Conservation (phyloP, 2,113 vertebrate species). For the Zosterops hypoxanthus region DNA sequence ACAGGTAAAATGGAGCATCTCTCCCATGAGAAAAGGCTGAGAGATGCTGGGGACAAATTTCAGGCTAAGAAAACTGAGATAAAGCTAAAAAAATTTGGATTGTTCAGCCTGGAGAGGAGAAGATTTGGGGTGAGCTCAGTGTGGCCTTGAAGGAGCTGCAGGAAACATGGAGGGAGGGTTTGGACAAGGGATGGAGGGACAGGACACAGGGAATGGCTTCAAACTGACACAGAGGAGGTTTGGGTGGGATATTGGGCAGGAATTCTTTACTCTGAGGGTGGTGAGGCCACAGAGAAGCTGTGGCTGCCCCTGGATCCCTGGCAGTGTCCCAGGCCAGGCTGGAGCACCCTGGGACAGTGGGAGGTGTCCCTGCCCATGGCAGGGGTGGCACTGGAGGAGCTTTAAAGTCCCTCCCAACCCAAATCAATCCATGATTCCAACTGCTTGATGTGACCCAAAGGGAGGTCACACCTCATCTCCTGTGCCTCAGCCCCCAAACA, state of each 20-base stretch:
- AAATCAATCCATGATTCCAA: not conserved
- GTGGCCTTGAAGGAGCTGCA: not conserved
- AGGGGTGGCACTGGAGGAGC: not conserved
- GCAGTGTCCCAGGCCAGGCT: not conserved
- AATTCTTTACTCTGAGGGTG: not conserved
- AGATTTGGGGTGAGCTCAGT: fast-evolving
- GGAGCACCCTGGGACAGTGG: not conserved
- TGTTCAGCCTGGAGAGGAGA: not conserved
- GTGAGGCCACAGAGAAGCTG: not conserved
- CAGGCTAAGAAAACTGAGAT: too few species aligned
- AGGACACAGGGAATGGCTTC: not conserved
- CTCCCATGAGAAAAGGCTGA: not conserved
- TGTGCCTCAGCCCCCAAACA: fast-evolving
- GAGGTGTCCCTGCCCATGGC: not conserved
- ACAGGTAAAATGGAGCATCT: not conserved
- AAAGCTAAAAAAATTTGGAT: too few species aligned
- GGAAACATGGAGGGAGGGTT: not conserved
- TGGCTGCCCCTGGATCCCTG: not conserved
- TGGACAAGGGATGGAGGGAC: not conserved
- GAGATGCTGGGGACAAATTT: too few species aligned
- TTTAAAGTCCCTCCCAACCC: not conserved
- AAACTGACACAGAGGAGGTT: fast-evolving
- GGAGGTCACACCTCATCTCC: not conserved
- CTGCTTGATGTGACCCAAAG: not conserved
- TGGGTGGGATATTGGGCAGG: fast-evolving